Conservation (phyloP, 2,888 invertebrate genomes). For the Horisme vitalbata region DNA sequence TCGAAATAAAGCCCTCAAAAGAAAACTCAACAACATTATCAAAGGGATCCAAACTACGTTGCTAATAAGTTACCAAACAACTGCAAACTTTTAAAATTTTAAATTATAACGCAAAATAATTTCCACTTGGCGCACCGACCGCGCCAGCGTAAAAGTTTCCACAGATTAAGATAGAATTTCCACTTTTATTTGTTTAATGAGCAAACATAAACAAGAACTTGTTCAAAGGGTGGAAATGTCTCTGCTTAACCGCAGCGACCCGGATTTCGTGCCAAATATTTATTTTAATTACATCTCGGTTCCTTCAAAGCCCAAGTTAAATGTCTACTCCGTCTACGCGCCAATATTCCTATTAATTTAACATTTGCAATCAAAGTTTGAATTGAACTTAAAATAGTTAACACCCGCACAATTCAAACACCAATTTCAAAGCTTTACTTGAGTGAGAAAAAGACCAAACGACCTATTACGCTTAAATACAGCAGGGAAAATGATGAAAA, state of each 20-base stretch:
- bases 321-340: slow-evolving; percentile 58
- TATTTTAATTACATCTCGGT: slow-evolving; percentile 79
- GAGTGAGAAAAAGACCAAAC: slow-evolving; percentile 24
- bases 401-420: slow-evolving; percentile 5
- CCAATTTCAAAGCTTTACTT: slow-evolving; percentile 3
- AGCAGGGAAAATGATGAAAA: slow-evolving; percentile 36
- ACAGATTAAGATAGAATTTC: slow-evolving; percentile 66
- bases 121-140: slow-evolving; percentile 41
- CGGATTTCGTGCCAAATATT: slow-evolving; percentile 80
- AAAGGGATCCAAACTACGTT: slow-evolving; percentile 33
- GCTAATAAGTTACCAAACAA: slow-evolving; percentile 38
- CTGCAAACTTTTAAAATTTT: slow-evolving; percentile 37
- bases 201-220: slow-evolving; percentile 80
- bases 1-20: background rate
- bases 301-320: slow-evolving; percentile 66
- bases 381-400: slow-evolving; percentile 30
- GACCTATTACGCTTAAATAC: slow-evolving; percentile 28
- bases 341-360: slow-evolving; percentile 58
- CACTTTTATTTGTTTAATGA: slow-evolving; percentile 78
- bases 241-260: slow-evolving; percentile 75
- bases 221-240: slow-evolving; percentile 79
- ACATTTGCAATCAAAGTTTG: slow-evolving; percentile 35
- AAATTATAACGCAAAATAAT: slow-evolving; percentile 46
- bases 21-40: slow-evolving; percentile 20
- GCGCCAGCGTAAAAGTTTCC: slow-evolving; percentile 55